These are phyloP conservation scores for Hormaphis cornu DNA, from an alignment of 1,140 invertebrate genomes.

Conservation along the genomic window DNA sequence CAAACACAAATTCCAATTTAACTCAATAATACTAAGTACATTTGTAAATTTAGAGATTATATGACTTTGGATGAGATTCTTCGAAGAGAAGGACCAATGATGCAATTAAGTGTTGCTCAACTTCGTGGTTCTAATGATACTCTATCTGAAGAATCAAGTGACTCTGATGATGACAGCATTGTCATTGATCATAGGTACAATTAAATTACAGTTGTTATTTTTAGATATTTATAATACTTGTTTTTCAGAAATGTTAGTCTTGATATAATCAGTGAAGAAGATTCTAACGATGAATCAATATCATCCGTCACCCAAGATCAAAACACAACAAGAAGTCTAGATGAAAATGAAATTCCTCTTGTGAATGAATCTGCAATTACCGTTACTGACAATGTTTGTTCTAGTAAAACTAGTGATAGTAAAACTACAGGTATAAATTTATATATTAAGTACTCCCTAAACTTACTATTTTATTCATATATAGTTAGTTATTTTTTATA, in stretches of 20 bases:
- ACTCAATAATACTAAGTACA: background rate
- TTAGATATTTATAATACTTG: no score
- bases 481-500: no score
- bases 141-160: background rate
- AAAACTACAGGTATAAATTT: background rate
- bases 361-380: background rate
- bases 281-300: background rate
- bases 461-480: no score
- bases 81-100: background rate
- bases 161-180: background rate
- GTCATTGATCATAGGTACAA: background rate
- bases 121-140: background rate
- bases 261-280: background rate
- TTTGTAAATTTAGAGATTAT: background rate
- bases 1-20: background rate
- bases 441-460: background rate
- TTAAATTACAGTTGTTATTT: background rate
- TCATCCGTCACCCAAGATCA: background rate
- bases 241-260: background rate
- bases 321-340: background rate
- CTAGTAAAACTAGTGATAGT: background rate
- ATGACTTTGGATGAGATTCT: slow-evolving; percentile 3
- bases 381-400: background rate
- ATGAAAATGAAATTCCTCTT: background rate
- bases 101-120: background rate